Evolutionary conservation across 2,888 invertebrate genomes (phyloP).

Genomic region (Cheilosia scutellata): DNA sequence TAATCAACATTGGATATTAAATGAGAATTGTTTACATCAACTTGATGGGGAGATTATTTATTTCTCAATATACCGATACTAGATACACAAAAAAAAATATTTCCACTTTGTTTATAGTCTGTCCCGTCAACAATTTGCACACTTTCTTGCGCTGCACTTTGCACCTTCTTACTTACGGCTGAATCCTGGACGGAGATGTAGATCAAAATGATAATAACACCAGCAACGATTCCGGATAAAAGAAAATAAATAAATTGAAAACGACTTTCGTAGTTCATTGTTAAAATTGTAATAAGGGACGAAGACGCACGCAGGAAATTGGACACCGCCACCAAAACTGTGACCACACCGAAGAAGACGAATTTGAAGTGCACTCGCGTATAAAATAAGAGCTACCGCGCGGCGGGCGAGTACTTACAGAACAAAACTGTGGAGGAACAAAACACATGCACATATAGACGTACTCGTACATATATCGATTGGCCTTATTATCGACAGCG

Average conservation of each 20-base stretch:
- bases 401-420: slow-evolving; percentile 16
- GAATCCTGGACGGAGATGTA: slow-evolving; percentile 79
- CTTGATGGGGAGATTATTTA: slow-evolving; percentile 9
- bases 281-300: background rate
- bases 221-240: slow-evolving; percentile 81
- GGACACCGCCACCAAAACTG: background rate
- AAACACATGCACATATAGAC: slow-evolving; percentile 38
- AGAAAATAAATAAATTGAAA: slow-evolving; percentile 81
- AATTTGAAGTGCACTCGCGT: slow-evolving; percentile 63
- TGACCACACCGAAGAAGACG: slow-evolving; percentile 18
- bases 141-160: background rate
- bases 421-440: slow-evolving; percentile 17
- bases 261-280: slow-evolving; percentile 79
- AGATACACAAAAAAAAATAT: background rate
- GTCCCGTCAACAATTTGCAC: background rate
- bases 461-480: slow-evolving; percentile 56
- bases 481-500: slow-evolving; percentile 57
- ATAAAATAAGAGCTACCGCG: slow-evolving; percentile 35
- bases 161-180: slow-evolving; percentile 78
- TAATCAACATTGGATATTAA: background rate
- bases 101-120: background rate
- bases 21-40: background rate
- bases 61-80: background rate
- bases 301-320: background rate
- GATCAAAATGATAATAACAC: slow-evolving; percentile 80